A percentile compares a stretch with the other conserved stretches of the same genome.
Evolutionary conservation across 2,888 invertebrate species (phyloP).

Genomic region (Lordiphosa fenestrarum): DNA sequence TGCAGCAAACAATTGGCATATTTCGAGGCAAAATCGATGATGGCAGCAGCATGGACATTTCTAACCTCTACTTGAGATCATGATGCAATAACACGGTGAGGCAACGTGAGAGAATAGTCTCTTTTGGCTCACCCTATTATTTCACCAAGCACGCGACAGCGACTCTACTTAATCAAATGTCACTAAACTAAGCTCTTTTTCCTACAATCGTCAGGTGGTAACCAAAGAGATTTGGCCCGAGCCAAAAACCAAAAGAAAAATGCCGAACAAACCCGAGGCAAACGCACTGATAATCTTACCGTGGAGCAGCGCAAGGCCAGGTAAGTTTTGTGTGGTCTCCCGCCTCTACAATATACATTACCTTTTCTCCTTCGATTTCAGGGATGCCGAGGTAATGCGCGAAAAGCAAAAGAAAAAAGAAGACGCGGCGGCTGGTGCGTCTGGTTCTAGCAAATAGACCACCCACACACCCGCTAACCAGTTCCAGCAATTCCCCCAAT

Average conservation of each 20-base stretch:
- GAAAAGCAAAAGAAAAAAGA: conserved; percentile 92
- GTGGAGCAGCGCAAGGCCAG: conserved; percentile 92
- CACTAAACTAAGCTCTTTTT: conserved; percentile 9
- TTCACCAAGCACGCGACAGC: conserved; percentile 25
- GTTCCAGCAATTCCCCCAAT: neutral
- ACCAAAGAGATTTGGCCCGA: conserved; percentile 96
- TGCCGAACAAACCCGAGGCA: conserved; percentile 86
- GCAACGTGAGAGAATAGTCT: conserved; percentile 1
- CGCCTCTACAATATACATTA: no score
- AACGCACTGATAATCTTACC: conserved; percentile 89
- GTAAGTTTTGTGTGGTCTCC: no score
- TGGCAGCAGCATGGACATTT: conserved; percentile 2
- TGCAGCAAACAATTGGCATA: no score
- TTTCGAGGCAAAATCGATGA: conserved; percentile 25
- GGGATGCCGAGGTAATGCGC: conserved; percentile 93
- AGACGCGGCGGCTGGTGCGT: conserved; percentile 60
- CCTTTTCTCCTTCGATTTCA: conserved; percentile 66
- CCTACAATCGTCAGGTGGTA: conserved; percentile 85
- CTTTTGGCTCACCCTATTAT: no score
- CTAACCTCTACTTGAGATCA: conserved; percentile 35
- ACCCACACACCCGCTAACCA: neutral
- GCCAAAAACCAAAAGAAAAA: conserved; percentile 94
- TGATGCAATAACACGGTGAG: conserved; percentile 5
- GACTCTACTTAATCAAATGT: conserved; percentile 7
- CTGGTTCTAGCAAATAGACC: conserved; percentile 59